Base-by-base conservation (phyloP, 2,888 invertebrate species). In the Chrysina gloriosa region DNA sequence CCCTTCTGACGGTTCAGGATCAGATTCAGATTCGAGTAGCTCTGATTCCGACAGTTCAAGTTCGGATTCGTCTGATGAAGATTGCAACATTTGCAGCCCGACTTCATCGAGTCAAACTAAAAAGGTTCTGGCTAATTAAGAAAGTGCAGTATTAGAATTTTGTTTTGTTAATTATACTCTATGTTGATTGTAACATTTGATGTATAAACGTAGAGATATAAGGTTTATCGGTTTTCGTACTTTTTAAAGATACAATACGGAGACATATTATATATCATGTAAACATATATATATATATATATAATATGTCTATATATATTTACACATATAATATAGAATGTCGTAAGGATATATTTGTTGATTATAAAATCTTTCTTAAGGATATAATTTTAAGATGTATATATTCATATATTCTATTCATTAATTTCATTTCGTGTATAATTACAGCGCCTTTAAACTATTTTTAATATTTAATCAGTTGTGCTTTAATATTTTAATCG, bases 1-100 rank as follows among this genome's bases (percentile, higher is more conserved):
- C 70, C 84, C 85, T 70, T 87, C 87, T 0, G 88, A 88, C 71
- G 87, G 85, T 21, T 81, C 82, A 1, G 81, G 78, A 68, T 84
- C 86, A 0, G 86, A 80, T 42, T 84, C 85, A 0, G 85, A 85
- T 69, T 84, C 85, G 1, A 85, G 85, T 65, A 84, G 84, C 42
- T 84, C 84, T 1, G 83, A 82, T 70, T 84, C 85, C 2, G 81
- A 79, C 50, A 79, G 77, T 71, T 78, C 79, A 2, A 76, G 74
- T 69, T 75, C 75, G n/a, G 73, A 71, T 45, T 77, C 76, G n/a
- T 77, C 77, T 0, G 73, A 67, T 7, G 74, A 69, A 14, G 69
- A 69, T 45, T 63, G 65, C 16, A 52, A 52, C 21, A 42, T 63
- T 34, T 66, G 65, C 52, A 50, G 66, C 63, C 56, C 61, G 11